A percentile compares a stretch with the other conserved stretches of the same genome.
Evolutionary conservation across 2,888 invertebrate species (phyloP).

Genomic region (Caenorhabditis drosophilae): DNA sequence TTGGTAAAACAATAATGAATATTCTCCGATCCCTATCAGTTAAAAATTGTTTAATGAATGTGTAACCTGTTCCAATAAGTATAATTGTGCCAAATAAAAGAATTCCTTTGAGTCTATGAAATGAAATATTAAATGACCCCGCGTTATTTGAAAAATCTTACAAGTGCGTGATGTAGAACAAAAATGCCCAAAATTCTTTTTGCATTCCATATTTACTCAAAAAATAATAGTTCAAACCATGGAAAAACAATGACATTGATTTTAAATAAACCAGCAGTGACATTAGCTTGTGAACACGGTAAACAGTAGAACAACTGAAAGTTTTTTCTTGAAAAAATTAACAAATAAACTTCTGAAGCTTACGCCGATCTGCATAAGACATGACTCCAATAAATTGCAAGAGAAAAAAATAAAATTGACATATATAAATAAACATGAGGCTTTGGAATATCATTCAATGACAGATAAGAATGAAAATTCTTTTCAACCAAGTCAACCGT

Average conservation of each 20-base stretch:
- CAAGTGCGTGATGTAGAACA: slow-evolving; percentile 97
- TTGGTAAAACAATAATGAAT: slow-evolving; percentile 94
- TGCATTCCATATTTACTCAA: slow-evolving; percentile 90
- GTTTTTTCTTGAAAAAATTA: too few species aligned
- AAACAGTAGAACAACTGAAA: slow-evolving; percentile 75
- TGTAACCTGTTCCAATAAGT: slow-evolving; percentile 96
- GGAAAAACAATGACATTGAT: slow-evolving; percentile 82
- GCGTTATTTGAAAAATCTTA: slow-evolving; percentile 73
- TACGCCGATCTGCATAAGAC: slow-evolving; percentile 77
- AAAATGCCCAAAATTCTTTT: slow-evolving; percentile 94
- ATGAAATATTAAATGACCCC: not conserved
- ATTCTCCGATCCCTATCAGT: slow-evolving; percentile 94
- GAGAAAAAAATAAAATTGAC: slow-evolving; percentile 84
- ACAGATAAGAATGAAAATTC: slow-evolving; percentile 73
- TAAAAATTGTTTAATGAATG: slow-evolving; percentile 94
- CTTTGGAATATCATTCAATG: slow-evolving; percentile 86
- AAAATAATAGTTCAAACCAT: slow-evolving; percentile 82
- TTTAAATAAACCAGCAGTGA: slow-evolving; percentile 89
- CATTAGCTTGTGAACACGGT: slow-evolving; percentile 96
- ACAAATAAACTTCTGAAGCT: too few species aligned
- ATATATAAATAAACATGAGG: slow-evolving; percentile 90
- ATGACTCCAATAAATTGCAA: slow-evolving; percentile 90
- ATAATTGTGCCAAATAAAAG: slow-evolving; percentile 93
- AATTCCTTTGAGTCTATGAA: slow-evolving; percentile 83
- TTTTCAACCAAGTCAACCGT: slow-evolving; percentile 82